Base-by-base conservation (phyloP, 2,113 vertebrate genomes). In the Pelusios castaneus region DNA sequence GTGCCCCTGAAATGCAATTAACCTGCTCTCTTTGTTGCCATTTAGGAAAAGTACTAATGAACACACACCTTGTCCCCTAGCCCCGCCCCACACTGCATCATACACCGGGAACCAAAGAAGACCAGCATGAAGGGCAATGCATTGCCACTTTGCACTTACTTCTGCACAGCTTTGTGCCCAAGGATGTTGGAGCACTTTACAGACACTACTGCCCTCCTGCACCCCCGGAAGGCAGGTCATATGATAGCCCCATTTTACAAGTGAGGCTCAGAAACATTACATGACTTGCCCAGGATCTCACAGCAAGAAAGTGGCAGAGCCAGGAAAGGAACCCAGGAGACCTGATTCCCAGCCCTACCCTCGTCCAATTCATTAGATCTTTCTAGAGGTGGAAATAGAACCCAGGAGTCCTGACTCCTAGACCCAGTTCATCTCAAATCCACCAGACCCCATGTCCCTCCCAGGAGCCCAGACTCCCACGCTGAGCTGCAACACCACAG, bases 121-220 rank as follows among this genome's bases (percentile, higher is more conserved):
- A 10, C 19, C 17, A 27, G 47, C 3, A 56, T 0, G 2, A 52
- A 25, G 0, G 1, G 43, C 27, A 31, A 41, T 55, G 27, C 51
- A 16, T 21, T 58, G 25, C 2, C 1, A 12, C 49, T 52, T 6
- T 1, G 31, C 19, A 2, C 77, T 41, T 73, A 34, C 67, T 45
- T 31, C 8, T 34, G 5, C 47, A 49, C 31, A 6, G 29, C 77
- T 31, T 29, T 4, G 29, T 49, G 77, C 24, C 41, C 73, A 13
- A 6, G 41, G 41, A 76, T 3, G 24, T 27, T 24, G 9, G 19
- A 41, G 38, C 70, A 43, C 70, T 75, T 75, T 25, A 24, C 70
- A 24, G 10, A 13, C 67, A 24, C 21, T 13, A 5, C 6, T 7
- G 24, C 38, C n/a, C 38, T 21, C 24, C 11, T 22, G 2, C 21